Conservation (phyloP, 2,113 vertebrate genomes). For the Protobothrops flavoviridis region DNA sequence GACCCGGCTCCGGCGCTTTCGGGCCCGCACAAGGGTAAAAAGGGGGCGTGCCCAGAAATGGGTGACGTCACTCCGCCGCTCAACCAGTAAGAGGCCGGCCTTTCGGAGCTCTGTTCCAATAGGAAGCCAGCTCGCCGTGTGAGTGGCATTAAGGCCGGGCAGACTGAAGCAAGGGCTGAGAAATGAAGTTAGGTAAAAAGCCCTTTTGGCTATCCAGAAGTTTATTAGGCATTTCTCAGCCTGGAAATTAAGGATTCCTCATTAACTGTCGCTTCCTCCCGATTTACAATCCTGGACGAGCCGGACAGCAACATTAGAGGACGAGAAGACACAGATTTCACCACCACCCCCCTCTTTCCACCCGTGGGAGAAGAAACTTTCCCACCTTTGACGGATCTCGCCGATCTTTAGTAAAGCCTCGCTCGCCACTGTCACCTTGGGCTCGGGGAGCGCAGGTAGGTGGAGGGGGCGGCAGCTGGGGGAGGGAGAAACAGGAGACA, state of each 20-base stretch:
- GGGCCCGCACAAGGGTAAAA: not conserved
- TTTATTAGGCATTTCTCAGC: conserved; percentile 67
- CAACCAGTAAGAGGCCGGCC: conserved; percentile 52
- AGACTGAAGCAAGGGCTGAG: conserved; percentile 32
- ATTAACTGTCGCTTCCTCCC: conserved; percentile 47
- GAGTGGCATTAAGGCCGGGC: conserved; percentile 64
- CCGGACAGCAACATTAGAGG: conserved; percentile 34
- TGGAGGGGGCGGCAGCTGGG: conserved; percentile 24
- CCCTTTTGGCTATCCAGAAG: conserved; percentile 65
- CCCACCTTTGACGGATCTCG: conserved; percentile 41
- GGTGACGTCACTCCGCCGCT: conserved; percentile 15
- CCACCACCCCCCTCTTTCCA: not conserved
- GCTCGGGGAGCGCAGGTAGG: conserved; percentile 66
- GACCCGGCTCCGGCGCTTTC: conserved; percentile 14
- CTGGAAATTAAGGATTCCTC: conserved; percentile 62
- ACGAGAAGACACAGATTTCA: conserved; percentile 20
- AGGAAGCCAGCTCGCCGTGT: conserved; percentile 35
- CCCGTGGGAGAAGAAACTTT: conserved; percentile 34
- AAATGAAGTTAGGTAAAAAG: conserved; percentile 73
- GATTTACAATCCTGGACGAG: conserved; percentile 42
- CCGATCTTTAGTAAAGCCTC: conserved; percentile 48
- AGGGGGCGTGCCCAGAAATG: not conserved
- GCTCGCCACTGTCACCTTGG: conserved; percentile 22
- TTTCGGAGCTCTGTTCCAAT: conserved; percentile 55
- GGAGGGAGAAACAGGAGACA: not conserved